Percentiles rank a stretch among this genome's conserved stretches.
Evolutionary conservation across 2,888 invertebrate species (phyloP).

Genomic region (Pimpla rufipes): DNA sequence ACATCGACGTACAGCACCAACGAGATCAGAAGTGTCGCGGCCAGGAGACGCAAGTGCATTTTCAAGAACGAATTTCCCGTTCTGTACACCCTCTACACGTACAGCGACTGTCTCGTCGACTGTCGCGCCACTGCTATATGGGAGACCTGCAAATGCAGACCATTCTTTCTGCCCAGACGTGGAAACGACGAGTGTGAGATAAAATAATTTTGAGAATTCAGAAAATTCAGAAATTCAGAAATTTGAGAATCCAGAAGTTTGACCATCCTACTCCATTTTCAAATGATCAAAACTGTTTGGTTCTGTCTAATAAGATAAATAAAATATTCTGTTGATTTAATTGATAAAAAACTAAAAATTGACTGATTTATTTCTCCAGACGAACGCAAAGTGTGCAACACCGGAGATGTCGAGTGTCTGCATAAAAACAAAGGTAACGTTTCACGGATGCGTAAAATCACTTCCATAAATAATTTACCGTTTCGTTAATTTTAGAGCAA

Average conservation of each 20-base stretch:
- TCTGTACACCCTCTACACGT: constrained; percentile 86
- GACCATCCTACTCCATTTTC: too few relatives aligned
- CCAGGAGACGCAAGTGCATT: constrained; percentile 86
- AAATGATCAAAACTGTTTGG: too few relatives aligned
- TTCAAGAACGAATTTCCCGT: constrained; percentile 86
- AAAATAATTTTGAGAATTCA: too few relatives aligned
- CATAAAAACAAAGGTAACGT: background rate
- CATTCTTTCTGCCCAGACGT: constrained; percentile 86
- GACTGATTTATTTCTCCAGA: background rate
- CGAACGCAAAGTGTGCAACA: background rate
- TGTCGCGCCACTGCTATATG: constrained; percentile 87
- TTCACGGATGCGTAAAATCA: background rate
- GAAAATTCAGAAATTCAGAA: too few relatives aligned
- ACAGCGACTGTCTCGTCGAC: constrained; percentile 88
- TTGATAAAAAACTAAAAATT: too few relatives aligned
- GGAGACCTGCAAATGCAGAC: constrained; percentile 87
- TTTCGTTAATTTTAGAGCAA: background rate
- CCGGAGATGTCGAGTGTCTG: background rate
- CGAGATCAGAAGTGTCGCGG: constrained; percentile 72
- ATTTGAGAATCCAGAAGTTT: too few relatives aligned
- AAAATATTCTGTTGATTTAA: too few relatives aligned
- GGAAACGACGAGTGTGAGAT: constrained; percentile 71
- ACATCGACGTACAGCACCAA: constrained; percentile 82
- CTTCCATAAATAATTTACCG: background rate
- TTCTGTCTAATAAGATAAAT: too few relatives aligned